Percentiles rank a stretch among this genome's conserved stretches.
Evolutionary conservation across 2,797 vertebrate species (phyloP).

Genomic region (Acipenser oxyrinchus): DNA sequence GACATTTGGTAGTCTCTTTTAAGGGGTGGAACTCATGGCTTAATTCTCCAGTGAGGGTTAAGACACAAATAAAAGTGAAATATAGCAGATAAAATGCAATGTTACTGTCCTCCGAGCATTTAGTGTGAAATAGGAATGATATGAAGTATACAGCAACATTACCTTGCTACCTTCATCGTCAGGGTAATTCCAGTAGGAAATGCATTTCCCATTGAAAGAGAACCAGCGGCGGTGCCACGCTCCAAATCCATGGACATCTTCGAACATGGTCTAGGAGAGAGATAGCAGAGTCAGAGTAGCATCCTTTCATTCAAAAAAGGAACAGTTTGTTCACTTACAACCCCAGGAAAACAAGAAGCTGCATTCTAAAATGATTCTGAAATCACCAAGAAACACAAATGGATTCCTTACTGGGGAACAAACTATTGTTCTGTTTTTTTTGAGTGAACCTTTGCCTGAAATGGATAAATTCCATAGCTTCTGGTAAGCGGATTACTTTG

Average conservation of each 20-base stretch:
- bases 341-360: neutral
- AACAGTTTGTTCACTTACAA: neutral
- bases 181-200: constrained; percentile 65
- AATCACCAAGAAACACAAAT: neutral
- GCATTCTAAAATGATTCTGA: neutral
- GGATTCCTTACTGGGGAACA: neutral
- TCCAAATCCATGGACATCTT: constrained; percentile 59
- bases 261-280: constrained; percentile 59
- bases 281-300: neutral
- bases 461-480: too few relatives aligned
- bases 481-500: too few relatives aligned
- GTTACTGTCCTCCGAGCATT: too few relatives aligned
- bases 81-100: neutral
- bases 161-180: constrained; percentile 62
- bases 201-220: constrained; percentile 42
- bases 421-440: neutral
- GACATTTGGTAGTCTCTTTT: too few relatives aligned
- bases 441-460: too few relatives aligned
- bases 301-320: neutral
- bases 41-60: too few relatives aligned
- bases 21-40: too few relatives aligned
- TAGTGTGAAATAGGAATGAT: too few relatives aligned
- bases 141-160: neutral
- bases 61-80: too few relatives aligned
- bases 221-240: constrained; percentile 67